These are phyloP conservation scores for Listrodromus nycthemerus DNA, from an alignment of 2,888 invertebrate genomes.

Conservation along the genomic window DNA sequence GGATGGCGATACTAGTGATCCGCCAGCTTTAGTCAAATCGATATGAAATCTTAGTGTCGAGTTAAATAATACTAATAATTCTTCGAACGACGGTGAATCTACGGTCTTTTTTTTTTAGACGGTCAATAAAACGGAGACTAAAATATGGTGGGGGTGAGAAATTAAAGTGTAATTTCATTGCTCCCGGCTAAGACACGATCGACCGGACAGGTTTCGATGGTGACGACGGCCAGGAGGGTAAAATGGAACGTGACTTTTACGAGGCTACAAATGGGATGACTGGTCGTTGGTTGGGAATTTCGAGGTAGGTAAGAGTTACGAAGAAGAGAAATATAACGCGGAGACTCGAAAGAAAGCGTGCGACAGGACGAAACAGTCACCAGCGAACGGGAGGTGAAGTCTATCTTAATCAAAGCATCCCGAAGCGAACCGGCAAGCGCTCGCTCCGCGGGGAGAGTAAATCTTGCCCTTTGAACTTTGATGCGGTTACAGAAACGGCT, in stretches of 20 bases:
- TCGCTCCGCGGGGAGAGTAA: conserved; percentile 35
- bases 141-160: neutral
- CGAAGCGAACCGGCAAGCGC: conserved; percentile 26
- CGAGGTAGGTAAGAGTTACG: conserved; percentile 13
- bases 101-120: neutral
- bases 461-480: conserved; percentile 70
- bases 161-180: conserved; percentile 12
- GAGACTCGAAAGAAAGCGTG: conserved; percentile 14
- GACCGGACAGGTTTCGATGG: conserved; percentile 30
- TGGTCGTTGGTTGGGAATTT: conserved; percentile 23
- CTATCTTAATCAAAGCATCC: conserved; percentile 68
- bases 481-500: conserved; percentile 63
- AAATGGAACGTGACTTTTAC: conserved; percentile 51
- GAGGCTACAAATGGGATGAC: conserved; percentile 45
- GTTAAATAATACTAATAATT: too few relatives aligned
- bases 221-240: conserved; percentile 41
- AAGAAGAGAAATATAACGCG: conserved; percentile 12
- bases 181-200: conserved; percentile 27
- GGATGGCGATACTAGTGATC: too few relatives aligned
- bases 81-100: too few relatives aligned
- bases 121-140: conserved; percentile 16
- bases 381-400: conserved; percentile 36
- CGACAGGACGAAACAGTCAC: conserved; percentile 20
- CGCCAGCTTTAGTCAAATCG: too few relatives aligned
- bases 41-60: too few relatives aligned